A percentile compares a stretch with the other conserved stretches of the same genome.
These are phyloP conservation scores for Sebastes schlegelii DNA, from an alignment of 2,113 vertebrate genomes.

Conservation along the genomic window DNA sequence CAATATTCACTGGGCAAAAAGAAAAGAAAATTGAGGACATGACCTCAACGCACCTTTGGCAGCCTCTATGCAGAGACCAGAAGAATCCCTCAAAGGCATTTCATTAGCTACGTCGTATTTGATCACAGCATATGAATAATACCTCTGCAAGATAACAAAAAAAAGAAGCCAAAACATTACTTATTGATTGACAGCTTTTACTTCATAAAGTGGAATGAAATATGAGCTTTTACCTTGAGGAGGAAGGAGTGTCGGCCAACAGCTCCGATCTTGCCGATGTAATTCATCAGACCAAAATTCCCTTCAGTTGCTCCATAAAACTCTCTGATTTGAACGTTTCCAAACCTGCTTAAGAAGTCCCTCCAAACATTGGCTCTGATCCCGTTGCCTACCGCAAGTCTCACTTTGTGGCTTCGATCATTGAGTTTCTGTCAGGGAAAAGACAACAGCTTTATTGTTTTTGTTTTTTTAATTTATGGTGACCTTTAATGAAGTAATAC, in stretches of 20 bases:
- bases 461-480: not conserved
- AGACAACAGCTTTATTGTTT: not conserved
- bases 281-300: slow-evolving; percentile 85
- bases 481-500: not conserved
- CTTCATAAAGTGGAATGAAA: not conserved
- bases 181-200: not conserved
- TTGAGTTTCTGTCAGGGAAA: slow-evolving; percentile 75
- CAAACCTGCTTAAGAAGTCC: slow-evolving; percentile 86
- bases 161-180: not conserved
- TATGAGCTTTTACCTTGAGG: slow-evolving; percentile 76
- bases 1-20: too few relatives aligned
- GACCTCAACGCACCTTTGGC: slow-evolving; percentile 77
- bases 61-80: slow-evolving; percentile 85
- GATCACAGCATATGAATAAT: slow-evolving; percentile 79
- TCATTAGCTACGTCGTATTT: slow-evolving; percentile 85
- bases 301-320: slow-evolving; percentile 90
- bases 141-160: not conserved
- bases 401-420: slow-evolving; percentile 85
- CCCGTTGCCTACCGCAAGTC: slow-evolving; percentile 87
- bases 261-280: slow-evolving; percentile 85
- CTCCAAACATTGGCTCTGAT: slow-evolving; percentile 87
- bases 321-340: slow-evolving; percentile 84
- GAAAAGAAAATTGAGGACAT: not conserved
- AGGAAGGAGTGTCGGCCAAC: slow-evolving; percentile 83
- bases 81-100: slow-evolving; percentile 82